These are phyloP conservation scores for Branchellion lobata DNA, from an alignment of 2,888 invertebrate species.

Conservation along the genomic window DNA sequence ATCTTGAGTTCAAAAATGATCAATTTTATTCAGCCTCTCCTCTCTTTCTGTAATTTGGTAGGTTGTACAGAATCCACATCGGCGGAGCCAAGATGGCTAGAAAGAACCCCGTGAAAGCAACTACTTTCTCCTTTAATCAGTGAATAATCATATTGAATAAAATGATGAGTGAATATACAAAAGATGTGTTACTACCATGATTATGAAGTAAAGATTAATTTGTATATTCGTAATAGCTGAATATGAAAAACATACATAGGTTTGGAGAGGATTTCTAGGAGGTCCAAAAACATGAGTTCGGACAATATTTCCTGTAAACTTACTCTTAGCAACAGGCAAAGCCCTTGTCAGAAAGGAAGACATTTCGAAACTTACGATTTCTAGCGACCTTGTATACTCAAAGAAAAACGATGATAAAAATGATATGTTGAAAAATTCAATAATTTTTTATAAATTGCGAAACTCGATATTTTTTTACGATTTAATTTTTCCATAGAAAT, in stretches of 20 bases:
- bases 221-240: too few species aligned
- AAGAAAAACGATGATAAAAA: background rate
- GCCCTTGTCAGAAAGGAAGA: slow-evolving; percentile 28
- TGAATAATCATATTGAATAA: too few species aligned
- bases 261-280: slow-evolving; percentile 1
- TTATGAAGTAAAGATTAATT: too few species aligned
- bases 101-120: background rate
- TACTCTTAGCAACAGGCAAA: slow-evolving; percentile 1
- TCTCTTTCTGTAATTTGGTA: slow-evolving; percentile 18
- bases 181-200: too few species aligned
- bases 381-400: background rate
- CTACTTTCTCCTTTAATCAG: slow-evolving; percentile 20
- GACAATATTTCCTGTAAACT: background rate
- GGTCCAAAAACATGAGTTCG: slow-evolving; percentile 27
- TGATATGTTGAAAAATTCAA: background rate
- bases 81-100: background rate
- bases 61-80: background rate
- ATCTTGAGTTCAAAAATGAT: too few species aligned
- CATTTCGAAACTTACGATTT: slow-evolving; percentile 11
- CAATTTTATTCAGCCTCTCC: background rate
- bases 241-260: slow-evolving; percentile 8
- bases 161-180: too few species aligned
- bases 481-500: background rate
- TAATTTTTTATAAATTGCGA: background rate
- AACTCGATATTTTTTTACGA: background rate